Conservation (phyloP, 2,888 invertebrate species). For the Phragmatobia fuliginosa region DNA sequence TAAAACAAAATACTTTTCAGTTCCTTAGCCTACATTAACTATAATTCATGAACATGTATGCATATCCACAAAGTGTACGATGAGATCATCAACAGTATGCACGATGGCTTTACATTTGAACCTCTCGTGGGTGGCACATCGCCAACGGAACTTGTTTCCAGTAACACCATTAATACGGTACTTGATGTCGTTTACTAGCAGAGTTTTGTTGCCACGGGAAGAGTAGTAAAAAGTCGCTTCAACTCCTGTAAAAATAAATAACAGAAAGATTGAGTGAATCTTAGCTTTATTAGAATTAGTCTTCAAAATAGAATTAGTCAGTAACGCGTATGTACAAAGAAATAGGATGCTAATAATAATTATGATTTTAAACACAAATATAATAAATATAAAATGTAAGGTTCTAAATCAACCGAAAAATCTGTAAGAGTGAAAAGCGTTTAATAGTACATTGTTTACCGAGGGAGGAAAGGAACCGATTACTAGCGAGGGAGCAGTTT, state of each 20-base stretch:
- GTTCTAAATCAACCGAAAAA: too few species aligned
- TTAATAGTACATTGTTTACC: too few species aligned
- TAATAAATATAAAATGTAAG: neutral
- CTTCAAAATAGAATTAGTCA: neutral
- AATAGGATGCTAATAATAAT: neutral
- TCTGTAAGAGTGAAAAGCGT: too few species aligned
- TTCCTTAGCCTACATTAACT: neutral
- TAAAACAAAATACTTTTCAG: too few species aligned
- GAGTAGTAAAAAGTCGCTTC: conserved; percentile 30
- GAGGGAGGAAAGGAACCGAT: too few species aligned
- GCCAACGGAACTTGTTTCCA: conserved; percentile 50
- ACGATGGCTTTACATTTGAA: conserved; percentile 48
- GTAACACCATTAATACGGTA: conserved; percentile 42
- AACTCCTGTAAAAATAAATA: conserved; percentile 19
- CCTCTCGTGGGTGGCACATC: conserved; percentile 51
- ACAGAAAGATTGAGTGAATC: neutral
- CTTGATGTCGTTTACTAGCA: conserved; percentile 39
- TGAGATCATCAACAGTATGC: conserved; percentile 45
- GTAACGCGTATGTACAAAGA: neutral
- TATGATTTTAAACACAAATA: too few species aligned
- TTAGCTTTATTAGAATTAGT: neutral
- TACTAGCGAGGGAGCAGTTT: too few species aligned
- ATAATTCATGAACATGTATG: conserved; percentile 28
- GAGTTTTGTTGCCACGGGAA: conserved; percentile 38
- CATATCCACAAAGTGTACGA: conserved; percentile 39